Base-by-base conservation (phyloP, 2,113 vertebrate genomes). In the Boleophthalmus pectinirostris region DNA sequence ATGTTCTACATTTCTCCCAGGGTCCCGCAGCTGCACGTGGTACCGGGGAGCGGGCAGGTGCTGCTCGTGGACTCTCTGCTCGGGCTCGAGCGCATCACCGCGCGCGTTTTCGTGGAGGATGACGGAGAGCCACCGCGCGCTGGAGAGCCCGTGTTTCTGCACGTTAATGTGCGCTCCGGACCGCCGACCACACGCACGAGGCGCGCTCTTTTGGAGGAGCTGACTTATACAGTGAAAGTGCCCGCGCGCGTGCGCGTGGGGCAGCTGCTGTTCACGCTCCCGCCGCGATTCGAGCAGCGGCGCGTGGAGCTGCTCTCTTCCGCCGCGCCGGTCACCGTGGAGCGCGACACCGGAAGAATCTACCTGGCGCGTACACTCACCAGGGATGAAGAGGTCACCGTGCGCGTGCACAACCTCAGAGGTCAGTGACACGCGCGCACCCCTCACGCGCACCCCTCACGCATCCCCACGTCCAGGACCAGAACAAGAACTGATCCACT, bases 241-340 rank as follows among this genome's bases (percentile, higher is more conserved):
- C 87, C 95, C 2, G 89, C 85, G 21, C 90, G 92, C 43, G 89
- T 86, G 7, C 70, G 88, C 18, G 85, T 91, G 51, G 95, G 96
- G 0, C 95, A 95, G 70, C 79, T 94, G 70, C 88, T 96, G 18
- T 96, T 95, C 90, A 95, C 93, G 13, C 88, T 97, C 10, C 95
- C 95, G 67, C 87, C 85, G 70, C 90, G 78, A 71, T 95, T 94
- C 60, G 70, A 90, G 67, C 90, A 89, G 61, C 90, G 85, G 3
- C 92, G 94, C 92, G 95, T 96, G 84, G 94, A 96, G 81, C 72
- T 95, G 83, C 79, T 88, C 0, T 84, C 93, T 0, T 89, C 92
- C 47, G 73, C 78, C 0, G 79, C 92, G 0, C 89, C 93, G 45
- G 93, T 96, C 6, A 92, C 82, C 23, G 74, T 96, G n/a, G 95